phyloP scores from a whole-genome alignment of 35 echinoderm and acorn worm species.

The Nesometra sesokonis region DNA sequence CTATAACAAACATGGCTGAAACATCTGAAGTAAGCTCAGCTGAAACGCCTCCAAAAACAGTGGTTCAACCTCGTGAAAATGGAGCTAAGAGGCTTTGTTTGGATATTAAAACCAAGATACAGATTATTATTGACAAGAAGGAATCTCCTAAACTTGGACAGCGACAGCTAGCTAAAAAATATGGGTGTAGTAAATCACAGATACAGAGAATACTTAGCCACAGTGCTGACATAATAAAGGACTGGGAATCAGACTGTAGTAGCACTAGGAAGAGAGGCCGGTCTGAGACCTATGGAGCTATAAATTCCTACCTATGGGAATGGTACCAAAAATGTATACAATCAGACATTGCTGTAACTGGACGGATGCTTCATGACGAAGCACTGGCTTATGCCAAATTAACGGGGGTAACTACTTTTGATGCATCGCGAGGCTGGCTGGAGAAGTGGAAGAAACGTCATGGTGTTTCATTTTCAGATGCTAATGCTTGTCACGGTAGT shows the following conservation, averaged over 20 bases:
- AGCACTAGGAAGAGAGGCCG: background rate
- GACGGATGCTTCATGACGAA: background rate
- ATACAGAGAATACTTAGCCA: background rate
- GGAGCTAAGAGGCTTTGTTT: background rate
- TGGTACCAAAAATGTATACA: background rate
- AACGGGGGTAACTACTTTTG: background rate
- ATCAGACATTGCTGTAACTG: background rate
- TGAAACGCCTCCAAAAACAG: too few species aligned
- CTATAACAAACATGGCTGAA: too few species aligned
- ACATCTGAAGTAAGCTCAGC: too few species aligned
- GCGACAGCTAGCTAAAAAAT: background rate
- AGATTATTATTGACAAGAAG: background rate
- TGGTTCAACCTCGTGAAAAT: too few species aligned
- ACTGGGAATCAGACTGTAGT: background rate
- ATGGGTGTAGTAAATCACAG: background rate
- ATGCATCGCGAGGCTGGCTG: background rate
- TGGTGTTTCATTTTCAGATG: background rate
- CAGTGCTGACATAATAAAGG: background rate
- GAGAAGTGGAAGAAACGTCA: background rate
- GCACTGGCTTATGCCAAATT: background rate
- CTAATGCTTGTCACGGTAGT: background rate
- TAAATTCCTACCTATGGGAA: background rate
- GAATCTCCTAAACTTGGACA: background rate
- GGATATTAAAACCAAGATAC: background rate
- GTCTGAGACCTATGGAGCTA: background rate